Conservation (phyloP, 2,113 vertebrate species). For the Gambusia affinis region DNA sequence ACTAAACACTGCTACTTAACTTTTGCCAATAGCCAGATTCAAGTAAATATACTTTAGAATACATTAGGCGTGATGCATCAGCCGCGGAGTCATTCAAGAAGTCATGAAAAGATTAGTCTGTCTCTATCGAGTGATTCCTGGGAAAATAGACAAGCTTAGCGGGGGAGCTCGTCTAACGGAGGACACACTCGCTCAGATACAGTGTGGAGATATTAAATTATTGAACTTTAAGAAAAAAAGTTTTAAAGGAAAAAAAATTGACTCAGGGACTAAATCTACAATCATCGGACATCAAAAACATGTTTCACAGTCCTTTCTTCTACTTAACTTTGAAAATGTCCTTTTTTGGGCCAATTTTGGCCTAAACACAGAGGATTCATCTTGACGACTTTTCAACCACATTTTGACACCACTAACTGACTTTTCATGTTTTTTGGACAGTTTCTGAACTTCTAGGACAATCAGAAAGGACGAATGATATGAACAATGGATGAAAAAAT, state of each 20-base stretch:
- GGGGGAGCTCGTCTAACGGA: conserved; percentile 6
- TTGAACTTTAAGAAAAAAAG: too few relatives aligned
- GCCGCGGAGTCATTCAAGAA: conserved; percentile 76
- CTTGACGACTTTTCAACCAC: too few relatives aligned
- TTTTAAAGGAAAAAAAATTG: not conserved
- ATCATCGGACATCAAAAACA: not conserved
- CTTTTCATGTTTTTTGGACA: too few relatives aligned
- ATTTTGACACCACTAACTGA: too few relatives aligned
- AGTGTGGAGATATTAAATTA: not conserved
- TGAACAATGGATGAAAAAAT: too few relatives aligned
- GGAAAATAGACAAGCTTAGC: conserved; percentile 53
- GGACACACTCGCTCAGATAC: conserved; percentile 1
- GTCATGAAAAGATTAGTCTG: conserved; percentile 77
- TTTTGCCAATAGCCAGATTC: conserved; percentile 82
- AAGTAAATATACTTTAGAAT: conserved; percentile 85
- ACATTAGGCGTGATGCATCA: conserved; percentile 80
- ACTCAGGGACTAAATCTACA: not conserved
- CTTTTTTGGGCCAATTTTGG: too few relatives aligned
- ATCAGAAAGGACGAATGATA: too few relatives aligned
- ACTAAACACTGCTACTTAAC: conserved; percentile 82
- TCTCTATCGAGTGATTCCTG: conserved; percentile 68
- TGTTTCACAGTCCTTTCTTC: not conserved
- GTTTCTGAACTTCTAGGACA: too few relatives aligned
- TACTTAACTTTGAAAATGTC: too few relatives aligned
- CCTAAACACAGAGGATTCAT: too few relatives aligned